These are phyloP conservation scores for Scartelaos histophorus DNA, from an alignment of 2,113 vertebrate genomes.

Conservation along the genomic window DNA sequence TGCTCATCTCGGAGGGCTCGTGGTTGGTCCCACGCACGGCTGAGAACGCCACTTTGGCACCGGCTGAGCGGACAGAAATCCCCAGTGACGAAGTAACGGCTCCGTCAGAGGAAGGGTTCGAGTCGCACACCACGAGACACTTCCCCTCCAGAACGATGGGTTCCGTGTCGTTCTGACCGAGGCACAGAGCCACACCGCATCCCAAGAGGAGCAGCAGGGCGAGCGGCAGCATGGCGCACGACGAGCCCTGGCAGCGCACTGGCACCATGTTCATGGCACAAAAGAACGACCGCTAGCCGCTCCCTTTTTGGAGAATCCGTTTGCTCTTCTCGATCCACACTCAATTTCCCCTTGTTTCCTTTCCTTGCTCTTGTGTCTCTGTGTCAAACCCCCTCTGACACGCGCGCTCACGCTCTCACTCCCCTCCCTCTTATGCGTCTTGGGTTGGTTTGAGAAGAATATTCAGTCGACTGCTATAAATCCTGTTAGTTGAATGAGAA, in stretches of 20 bases:
- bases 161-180: slow-evolving; percentile 95
- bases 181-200: slow-evolving; percentile 76
- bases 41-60: slow-evolving; percentile 96
- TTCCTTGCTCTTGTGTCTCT: slow-evolving; percentile 65
- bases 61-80: slow-evolving; percentile 95
- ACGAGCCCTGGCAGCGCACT: slow-evolving; percentile 73
- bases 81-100: slow-evolving; percentile 95
- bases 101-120: slow-evolving; percentile 94
- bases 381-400: slow-evolving; percentile 67
- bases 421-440: slow-evolving; percentile 68
- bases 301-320: slow-evolving; percentile 8
- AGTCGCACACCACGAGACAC: slow-evolving; percentile 97
- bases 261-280: slow-evolving; percentile 73
- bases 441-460: slow-evolving; percentile 64
- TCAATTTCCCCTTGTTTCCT: slow-evolving; percentile 69
- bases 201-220: slow-evolving; percentile 81
- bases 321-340: slow-evolving; percentile 70
- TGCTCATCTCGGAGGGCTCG: slow-evolving; percentile 97
- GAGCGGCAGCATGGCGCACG: slow-evolving; percentile 76
- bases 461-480: slow-evolving; percentile 63
- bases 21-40: slow-evolving; percentile 94
- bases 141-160: slow-evolving; percentile 98
- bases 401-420: slow-evolving; percentile 57
- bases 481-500: slow-evolving; percentile 66
- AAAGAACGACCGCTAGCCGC: slow-evolving; percentile 40